These are phyloP conservation scores for Loripinus fragilis DNA, from an alignment of 2,888 invertebrate species.

Conservation along the genomic window DNA sequence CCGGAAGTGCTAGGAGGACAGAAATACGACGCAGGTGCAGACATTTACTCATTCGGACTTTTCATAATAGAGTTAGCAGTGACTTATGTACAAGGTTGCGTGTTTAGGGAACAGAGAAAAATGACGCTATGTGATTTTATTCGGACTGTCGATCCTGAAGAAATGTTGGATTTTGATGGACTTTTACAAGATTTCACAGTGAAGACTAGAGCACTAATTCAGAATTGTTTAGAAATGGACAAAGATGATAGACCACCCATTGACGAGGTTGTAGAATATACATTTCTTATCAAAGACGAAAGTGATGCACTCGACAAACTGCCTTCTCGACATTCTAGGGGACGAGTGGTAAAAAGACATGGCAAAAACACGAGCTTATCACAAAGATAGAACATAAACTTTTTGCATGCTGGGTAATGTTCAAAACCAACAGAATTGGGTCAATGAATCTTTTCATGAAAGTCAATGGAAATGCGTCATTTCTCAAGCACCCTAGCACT, in stretches of 20 bases:
- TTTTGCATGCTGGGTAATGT: no score
- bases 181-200: constrained; percentile 36
- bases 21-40: constrained; percentile 70
- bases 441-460: no score
- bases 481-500: no score
- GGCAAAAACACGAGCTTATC: constrained; percentile 11
- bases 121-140: constrained; percentile 66
- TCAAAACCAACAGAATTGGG: no score
- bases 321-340: constrained; percentile 34
- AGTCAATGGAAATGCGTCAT: no score
- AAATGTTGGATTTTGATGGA: constrained; percentile 62
- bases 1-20: constrained; percentile 77
- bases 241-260: constrained; percentile 43
- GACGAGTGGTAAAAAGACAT: constrained; percentile 21
- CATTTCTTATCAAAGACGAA: constrained; percentile 38
- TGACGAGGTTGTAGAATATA: constrained; percentile 48
- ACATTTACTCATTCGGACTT: constrained; percentile 72
- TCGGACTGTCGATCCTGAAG: constrained; percentile 54
- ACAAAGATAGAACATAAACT: no score
- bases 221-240: constrained; percentile 42
- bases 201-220: constrained; percentile 46
- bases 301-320: constrained; percentile 39
- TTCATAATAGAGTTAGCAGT: constrained; percentile 53
- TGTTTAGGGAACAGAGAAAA: constrained; percentile 55
- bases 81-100: constrained; percentile 23